A percentile compares a stretch with the other conserved stretches of the same genome.
Conservation (phyloP, 2,888 invertebrate species). For the Uropetala carovei region DNA sequence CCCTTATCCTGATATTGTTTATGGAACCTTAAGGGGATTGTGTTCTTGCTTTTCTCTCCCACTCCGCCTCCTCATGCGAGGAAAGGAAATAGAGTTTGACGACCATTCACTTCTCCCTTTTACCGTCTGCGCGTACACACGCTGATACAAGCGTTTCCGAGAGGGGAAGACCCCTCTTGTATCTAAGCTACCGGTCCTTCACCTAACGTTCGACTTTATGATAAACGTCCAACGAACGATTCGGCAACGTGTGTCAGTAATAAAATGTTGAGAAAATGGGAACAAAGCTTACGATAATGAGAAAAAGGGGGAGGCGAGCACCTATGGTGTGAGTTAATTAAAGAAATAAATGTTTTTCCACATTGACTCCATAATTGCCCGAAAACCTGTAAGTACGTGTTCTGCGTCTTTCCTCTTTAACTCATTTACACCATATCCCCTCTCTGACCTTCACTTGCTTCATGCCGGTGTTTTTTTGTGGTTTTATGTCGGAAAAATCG, state of each 20-base stretch:
- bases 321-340: too few species aligned
- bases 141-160: not conserved
- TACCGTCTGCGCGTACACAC: not conserved
- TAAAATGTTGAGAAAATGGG: too few species aligned
- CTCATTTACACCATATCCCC: too few species aligned
- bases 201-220: not conserved
- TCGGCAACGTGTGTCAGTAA: not conserved
- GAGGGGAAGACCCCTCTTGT: not conserved
- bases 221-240: not conserved
- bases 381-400: too few species aligned
- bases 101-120: slow-evolving; percentile 4
- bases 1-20: not conserved
- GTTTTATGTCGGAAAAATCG: too few species aligned
- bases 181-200: not conserved
- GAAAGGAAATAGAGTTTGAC: slow-evolving; percentile 8
- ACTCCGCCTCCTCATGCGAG: not conserved
- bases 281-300: too few species aligned
- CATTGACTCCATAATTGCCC: too few species aligned
- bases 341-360: too few species aligned
- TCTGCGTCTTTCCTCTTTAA: too few species aligned
- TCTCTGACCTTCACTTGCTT: too few species aligned
- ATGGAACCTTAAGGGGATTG: slow-evolving; percentile 32
- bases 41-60: not conserved
- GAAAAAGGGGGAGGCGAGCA: too few species aligned
- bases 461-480: too few species aligned